Percentiles rank a stretch among this genome's conserved stretches.
Evolutionary conservation across 2,888 invertebrate genomes (phyloP).

Genomic region (Tanypteryx hageni): DNA sequence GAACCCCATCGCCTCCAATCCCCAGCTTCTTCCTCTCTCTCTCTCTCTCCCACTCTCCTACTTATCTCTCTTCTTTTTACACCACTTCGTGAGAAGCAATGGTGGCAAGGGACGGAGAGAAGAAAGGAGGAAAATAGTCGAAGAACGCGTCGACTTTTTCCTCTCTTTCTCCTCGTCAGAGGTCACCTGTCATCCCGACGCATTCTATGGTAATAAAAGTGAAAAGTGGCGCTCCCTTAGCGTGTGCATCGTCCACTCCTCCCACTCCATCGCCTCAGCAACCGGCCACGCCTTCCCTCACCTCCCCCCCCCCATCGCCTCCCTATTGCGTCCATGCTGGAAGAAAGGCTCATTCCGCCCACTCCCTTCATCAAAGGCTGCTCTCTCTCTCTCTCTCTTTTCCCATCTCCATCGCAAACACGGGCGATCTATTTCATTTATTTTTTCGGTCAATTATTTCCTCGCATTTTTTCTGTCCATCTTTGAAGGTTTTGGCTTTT

Average conservation of each 20-base stretch:
- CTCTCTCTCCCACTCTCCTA: background rate
- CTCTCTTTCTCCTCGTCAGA: background rate
- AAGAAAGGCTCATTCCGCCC: no score
- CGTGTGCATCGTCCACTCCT: constrained; percentile 5
- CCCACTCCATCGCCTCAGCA: background rate
- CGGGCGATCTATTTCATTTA: no score
- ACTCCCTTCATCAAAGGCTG: no score
- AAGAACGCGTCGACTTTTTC: background rate
- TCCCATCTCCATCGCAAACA: no score
- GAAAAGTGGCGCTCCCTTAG: constrained; percentile 6
- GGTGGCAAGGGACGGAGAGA: background rate
- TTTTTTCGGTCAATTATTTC: no score
- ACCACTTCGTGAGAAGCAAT: background rate
- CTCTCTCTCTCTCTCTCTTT: no score
- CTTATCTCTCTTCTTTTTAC: background rate
- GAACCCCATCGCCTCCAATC: background rate
- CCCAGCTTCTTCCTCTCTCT: background rate
- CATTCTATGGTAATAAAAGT: background rate
- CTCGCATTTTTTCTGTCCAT: no score
- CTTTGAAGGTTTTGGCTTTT: no score
- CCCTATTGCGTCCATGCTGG: background rate
- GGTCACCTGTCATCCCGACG: constrained; percentile 27
- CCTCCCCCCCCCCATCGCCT: background rate
- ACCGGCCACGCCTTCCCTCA: background rate
- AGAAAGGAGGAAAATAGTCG: background rate